Evolutionary conservation across 2,888 invertebrate genomes (phyloP).

Genomic region (Netelia virgata): DNA sequence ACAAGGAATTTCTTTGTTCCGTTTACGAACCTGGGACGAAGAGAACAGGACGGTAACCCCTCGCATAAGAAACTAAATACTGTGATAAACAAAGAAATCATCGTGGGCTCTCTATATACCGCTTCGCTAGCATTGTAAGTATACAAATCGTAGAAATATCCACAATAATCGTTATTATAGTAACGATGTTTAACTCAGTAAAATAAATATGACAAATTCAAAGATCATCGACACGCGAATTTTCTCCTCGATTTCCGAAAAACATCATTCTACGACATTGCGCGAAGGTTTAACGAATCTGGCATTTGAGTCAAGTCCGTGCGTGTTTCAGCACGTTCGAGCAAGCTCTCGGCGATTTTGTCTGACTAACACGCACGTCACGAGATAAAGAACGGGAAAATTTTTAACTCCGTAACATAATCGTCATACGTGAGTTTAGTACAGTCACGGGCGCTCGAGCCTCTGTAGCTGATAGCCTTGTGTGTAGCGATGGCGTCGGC

Average conservation of each 20-base stretch:
- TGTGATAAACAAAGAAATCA: conserved; percentile 56
- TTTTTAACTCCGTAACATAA: not conserved
- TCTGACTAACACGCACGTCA: conserved; percentile 29
- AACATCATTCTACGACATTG: not conserved
- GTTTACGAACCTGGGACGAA: conserved; percentile 20
- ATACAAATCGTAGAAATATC: not conserved
- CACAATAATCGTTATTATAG: not conserved
- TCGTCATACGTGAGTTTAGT: not conserved
- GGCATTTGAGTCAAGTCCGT: conserved; percentile 28
- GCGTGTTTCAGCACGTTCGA: conserved; percentile 61
- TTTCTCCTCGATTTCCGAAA: no score
- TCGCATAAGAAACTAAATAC: conserved; percentile 37
- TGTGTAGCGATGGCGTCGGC: not conserved
- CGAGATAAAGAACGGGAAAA: conserved; percentile 3
- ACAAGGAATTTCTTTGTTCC: conserved; percentile 60
- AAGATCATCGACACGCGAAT: no score
- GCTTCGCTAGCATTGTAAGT: conserved; percentile 44
- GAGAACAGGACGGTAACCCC: conserved; percentile 5
- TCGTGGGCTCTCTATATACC: conserved; percentile 32
- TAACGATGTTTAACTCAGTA: not conserved
- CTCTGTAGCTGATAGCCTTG: conserved; percentile 1
- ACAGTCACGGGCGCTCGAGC: conserved; percentile 1
- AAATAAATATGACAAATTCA: no score
- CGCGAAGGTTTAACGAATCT: conserved; percentile 9
- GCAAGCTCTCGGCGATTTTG: conserved; percentile 56